These are phyloP conservation scores for Gulo gulo DNA, from an alignment of 2,113 vertebrate species.

Conservation along the genomic window DNA sequence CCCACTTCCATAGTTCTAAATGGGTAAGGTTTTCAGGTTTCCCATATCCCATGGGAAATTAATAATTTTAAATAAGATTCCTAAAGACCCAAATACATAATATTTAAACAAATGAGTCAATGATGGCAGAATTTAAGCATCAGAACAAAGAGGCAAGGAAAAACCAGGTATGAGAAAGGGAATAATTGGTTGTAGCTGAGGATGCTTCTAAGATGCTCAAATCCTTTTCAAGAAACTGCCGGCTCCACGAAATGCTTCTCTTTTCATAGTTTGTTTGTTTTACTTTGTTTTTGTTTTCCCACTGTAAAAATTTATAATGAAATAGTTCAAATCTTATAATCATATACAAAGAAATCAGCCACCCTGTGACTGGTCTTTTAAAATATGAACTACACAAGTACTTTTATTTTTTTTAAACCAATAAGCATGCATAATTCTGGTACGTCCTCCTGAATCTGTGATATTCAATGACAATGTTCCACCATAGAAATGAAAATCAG, in stretches of 20 bases:
- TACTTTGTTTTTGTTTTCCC: not conserved
- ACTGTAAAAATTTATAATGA: not conserved
- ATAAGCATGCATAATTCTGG: not conserved
- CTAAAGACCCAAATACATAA: not conserved
- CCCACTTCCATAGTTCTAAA: not conserved
- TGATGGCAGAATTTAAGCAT: not conserved
- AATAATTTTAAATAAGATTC: not conserved
- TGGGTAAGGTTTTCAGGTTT: not conserved
- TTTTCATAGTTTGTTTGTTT: not conserved
- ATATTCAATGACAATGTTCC: not conserved
- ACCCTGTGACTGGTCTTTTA: not conserved
- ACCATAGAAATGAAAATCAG: not conserved
- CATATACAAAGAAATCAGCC: not conserved
- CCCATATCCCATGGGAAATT: not conserved
- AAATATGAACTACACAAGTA: not conserved
- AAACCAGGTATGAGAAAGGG: not conserved
- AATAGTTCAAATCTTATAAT: not conserved
- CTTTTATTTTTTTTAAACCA: not conserved
- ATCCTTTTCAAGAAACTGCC: not conserved
- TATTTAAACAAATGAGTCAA: not conserved
- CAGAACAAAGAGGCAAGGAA: not conserved
- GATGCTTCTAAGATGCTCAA: not conserved
- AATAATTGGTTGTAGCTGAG: not conserved
- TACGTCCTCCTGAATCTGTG: not conserved
- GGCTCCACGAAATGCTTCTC: not conserved